These are phyloP conservation scores for Notocelia uddmanniana DNA, from an alignment of 2,888 invertebrate species.

Conservation along the genomic window DNA sequence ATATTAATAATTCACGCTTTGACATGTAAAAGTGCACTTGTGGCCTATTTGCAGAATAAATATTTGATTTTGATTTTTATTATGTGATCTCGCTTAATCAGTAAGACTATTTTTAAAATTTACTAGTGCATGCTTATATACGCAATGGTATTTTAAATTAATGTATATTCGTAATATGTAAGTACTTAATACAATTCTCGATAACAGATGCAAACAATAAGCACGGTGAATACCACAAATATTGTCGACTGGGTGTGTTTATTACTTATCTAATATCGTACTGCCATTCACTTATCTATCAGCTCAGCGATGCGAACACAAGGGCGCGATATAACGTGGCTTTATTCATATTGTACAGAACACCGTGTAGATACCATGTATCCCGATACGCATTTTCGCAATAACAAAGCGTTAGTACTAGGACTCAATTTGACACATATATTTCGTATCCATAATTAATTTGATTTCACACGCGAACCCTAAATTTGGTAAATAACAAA, in stretches of 20 bases:
- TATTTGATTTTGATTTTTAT: no score
- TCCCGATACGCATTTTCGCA: slow-evolving; percentile 70
- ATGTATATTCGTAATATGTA: no score
- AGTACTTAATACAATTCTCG: neutral
- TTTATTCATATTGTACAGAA: slow-evolving; percentile 62
- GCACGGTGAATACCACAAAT: slow-evolving; percentile 56
- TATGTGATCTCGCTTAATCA: no score
- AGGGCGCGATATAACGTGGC: slow-evolving; percentile 70
- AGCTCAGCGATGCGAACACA: slow-evolving; percentile 75
- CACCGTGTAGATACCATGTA: slow-evolving; percentile 64
- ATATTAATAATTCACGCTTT: no score
- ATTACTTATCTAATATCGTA: slow-evolving; percentile 74
- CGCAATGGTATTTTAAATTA: no score
- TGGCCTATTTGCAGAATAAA: no score
- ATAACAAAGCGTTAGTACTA: slow-evolving; percentile 79
- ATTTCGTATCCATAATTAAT: neutral
- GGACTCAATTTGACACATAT: neutral
- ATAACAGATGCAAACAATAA: neutral
- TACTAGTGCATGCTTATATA: no score
- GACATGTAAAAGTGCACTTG: no score
- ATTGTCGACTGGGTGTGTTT: slow-evolving; percentile 76
- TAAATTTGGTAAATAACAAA: no score
- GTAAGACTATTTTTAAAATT: no score
- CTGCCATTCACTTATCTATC: slow-evolving; percentile 73
- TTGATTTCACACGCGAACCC: neutral